Evolutionary conservation across 2,797 vertebrate genomes (phyloP).

Genomic region (Siniperca obscura): DNA sequence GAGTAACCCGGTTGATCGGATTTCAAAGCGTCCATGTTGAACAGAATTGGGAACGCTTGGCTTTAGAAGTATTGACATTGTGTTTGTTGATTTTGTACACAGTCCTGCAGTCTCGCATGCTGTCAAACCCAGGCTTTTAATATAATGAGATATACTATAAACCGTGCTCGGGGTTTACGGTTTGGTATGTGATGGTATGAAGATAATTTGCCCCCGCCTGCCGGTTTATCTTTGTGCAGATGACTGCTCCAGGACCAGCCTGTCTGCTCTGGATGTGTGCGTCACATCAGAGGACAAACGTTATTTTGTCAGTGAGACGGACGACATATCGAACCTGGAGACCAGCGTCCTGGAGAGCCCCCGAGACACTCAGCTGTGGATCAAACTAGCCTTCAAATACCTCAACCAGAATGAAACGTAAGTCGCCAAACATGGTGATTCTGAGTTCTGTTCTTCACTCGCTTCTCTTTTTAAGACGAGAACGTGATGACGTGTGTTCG

Average conservation of each 20-base stretch:
- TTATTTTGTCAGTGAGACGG: conserved; percentile 95
- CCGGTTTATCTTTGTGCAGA: conserved; percentile 53
- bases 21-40: no score
- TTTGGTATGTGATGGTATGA: neutral
- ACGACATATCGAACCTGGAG: conserved; percentile 97
- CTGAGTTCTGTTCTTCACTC: neutral
- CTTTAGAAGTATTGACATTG: no score
- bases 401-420: conserved; percentile 93
- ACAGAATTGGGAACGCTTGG: no score
- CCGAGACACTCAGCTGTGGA: conserved; percentile 95
- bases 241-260: neutral
- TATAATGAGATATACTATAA: no score
- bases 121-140: no score
- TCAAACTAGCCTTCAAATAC: conserved; percentile 96
- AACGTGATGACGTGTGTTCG: rapidly evolving
- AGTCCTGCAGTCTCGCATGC: no score
- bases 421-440: conserved; percentile 9
- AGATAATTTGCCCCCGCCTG: neutral
- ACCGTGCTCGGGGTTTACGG: no score
- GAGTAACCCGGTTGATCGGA: no score
- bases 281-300: conserved; percentile 95
- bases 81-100: no score
- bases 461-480: neutral
- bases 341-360: conserved; percentile 94
- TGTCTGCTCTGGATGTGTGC: conserved; percentile 86